A percentile compares a stretch with the other conserved stretches of the same genome.
Evolutionary conservation across 2,113 vertebrate species (phyloP).

Genomic region (Scatophagus argus): DNA sequence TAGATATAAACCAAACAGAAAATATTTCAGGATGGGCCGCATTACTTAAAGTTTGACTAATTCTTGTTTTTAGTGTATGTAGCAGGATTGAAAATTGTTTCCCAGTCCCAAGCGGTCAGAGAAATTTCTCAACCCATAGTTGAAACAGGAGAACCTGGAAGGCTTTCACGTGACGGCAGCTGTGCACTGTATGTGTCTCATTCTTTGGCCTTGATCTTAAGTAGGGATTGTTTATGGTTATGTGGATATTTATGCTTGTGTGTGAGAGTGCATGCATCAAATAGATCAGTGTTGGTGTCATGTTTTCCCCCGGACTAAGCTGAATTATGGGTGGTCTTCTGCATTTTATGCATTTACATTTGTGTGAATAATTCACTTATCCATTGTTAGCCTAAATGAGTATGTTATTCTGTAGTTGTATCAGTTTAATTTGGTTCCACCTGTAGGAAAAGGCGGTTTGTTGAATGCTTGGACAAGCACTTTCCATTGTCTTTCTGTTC

Average conservation of each 20-base stretch:
- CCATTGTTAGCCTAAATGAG: not conserved
- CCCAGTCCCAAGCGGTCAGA: not conserved
- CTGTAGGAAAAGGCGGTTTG: slow-evolving; percentile 4
- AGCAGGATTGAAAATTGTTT: not conserved
- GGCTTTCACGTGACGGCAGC: slow-evolving; percentile 26
- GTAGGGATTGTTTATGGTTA: not conserved
- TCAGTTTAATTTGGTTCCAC: not conserved
- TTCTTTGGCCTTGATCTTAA: not conserved
- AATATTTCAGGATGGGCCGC: not conserved
- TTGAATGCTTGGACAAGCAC: slow-evolving; percentile 8
- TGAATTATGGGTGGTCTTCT: not conserved
- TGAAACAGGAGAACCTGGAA: slow-evolving; percentile 1
- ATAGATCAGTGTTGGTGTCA: not conserved
- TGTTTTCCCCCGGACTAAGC: not conserved
- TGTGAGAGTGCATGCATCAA: not conserved
- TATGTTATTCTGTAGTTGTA: no score
- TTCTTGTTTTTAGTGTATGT: slow-evolving; percentile 9
- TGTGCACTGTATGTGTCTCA: slow-evolving; percentile 1
- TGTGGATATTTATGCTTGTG: not conserved
- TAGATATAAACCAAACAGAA: not conserved
- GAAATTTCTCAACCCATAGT: not conserved
- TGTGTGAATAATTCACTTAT: not conserved
- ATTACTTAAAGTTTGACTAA: not conserved
- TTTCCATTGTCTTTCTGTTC: slow-evolving; percentile 36
- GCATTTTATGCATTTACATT: not conserved